phyloP scores from a whole-genome alignment of 2,797 vertebrate genomes.

The Heliangelus exortis region DNA sequence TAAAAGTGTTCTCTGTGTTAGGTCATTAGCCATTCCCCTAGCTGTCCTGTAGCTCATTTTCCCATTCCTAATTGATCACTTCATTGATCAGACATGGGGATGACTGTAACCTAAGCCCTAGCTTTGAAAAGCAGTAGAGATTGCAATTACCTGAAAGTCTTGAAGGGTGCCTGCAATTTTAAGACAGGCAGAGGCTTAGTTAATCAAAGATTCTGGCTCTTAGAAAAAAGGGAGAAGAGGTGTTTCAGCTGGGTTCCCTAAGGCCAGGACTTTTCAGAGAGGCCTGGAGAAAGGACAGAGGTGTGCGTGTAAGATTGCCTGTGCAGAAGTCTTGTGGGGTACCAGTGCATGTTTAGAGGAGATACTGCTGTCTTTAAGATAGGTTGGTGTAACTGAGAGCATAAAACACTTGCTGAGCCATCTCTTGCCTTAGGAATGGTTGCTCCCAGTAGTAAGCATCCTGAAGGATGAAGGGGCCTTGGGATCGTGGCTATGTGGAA shows the following conservation, averaged over 20 bases:
- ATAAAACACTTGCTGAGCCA: background rate
- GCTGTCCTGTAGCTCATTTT: constrained; percentile 8
- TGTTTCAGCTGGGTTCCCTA: background rate
- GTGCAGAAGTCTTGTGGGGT: background rate
- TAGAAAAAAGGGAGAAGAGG: constrained; percentile 20
- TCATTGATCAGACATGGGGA: constrained; percentile 58
- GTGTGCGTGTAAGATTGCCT: background rate
- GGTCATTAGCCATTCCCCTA: constrained; percentile 52
- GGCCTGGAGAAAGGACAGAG: background rate
- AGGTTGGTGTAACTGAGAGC: background rate
- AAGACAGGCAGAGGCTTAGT: background rate
- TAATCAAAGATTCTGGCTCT: constrained; percentile 46
- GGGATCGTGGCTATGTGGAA: accelerated
- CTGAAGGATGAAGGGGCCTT: background rate
- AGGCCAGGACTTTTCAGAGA: background rate
- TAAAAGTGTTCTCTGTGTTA: constrained; percentile 1
- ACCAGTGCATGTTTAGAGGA: background rate
- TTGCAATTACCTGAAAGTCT: constrained; percentile 55
- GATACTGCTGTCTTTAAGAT: background rate
- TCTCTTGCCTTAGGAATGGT: background rate
- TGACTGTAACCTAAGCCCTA: constrained; percentile 24
- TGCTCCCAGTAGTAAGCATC: background rate
- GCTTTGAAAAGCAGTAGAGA: constrained; percentile 32
- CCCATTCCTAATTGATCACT: constrained; percentile 59
- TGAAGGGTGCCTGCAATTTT: constrained; percentile 53